phyloP scores from a whole-genome alignment of 2,113 vertebrate genomes.

The Candoia aspera region DNA sequence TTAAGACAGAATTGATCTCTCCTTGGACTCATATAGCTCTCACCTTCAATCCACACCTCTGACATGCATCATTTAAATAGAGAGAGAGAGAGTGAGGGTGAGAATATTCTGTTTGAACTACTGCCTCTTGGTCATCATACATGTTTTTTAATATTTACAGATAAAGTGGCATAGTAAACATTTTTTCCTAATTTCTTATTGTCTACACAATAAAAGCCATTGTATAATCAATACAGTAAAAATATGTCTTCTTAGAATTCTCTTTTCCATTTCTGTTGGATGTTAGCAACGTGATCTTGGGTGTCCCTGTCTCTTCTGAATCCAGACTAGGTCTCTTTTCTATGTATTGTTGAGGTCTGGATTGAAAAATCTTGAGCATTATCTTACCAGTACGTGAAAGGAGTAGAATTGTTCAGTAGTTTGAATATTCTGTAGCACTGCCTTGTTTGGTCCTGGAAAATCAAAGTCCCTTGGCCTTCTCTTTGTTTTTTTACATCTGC shows the following conservation, averaged over 20 bases:
- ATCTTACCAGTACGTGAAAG: neutral
- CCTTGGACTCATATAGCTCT: too few species aligned
- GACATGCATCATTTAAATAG: too few species aligned
- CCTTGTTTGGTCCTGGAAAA: neutral
- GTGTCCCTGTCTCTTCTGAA: neutral
- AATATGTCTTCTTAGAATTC: neutral
- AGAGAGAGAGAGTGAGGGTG: too few species aligned
- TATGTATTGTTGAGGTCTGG: neutral
- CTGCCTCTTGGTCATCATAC: neutral
- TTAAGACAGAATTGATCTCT: too few species aligned
- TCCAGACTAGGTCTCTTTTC: neutral
- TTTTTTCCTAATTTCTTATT: neutral
- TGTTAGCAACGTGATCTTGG: neutral
- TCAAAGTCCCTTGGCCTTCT: neutral
- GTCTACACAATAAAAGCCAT: neutral
- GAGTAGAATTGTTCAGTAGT: neutral
- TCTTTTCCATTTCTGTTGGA: neutral
- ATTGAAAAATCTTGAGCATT: neutral
- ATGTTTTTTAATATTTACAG: neutral
- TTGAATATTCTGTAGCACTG: neutral
- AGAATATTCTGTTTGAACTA: neutral
- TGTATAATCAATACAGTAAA: neutral
- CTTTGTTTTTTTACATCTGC: neutral
- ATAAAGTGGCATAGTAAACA: neutral
- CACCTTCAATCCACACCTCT: too few species aligned